Evolutionary conservation across 1,140 invertebrate genomes (phyloP), one percentile per base, ranked within the genome.

Genomic region (Tyrophagus putrescentiae): DNA sequence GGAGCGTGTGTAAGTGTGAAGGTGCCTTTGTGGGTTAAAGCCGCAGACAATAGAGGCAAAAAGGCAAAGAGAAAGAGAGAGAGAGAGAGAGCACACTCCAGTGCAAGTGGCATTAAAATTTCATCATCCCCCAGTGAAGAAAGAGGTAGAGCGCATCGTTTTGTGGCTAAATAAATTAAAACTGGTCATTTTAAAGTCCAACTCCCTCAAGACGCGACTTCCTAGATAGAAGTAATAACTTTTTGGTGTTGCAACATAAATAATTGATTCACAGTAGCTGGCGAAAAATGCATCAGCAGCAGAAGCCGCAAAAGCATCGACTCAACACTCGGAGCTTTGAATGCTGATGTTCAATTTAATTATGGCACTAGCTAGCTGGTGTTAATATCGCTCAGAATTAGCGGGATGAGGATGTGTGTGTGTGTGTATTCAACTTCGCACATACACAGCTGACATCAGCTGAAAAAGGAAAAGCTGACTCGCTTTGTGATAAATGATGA

Each of bases 181-280:
- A n/a, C n/a, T n/a, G n/a, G n/a, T n/a, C n/a, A n/a, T n/a, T n/a
- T n/a, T n/a, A n/a, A n/a, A n/a, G n/a, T n/a, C n/a, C n/a, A n/a
- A n/a, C n/a, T n/a, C n/a, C n/a, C n/a, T 39, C 36, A 21, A 39
- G 36, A 39, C 21, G 21, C 21, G 36, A 13, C 21, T 39, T 39
- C 13, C 36, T n/a, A n/a, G n/a, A n/a, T n/a, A n/a, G n/a, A n/a
- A 21, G 36, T 39, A 39, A 39, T 39, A 39, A 39, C 36, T 39
- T 39, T 39, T 39, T 21, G 7, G 45, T 7, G 18, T 48, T 48
- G 45, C 7, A 29, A n/a, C n/a, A 7, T 48, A 13, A 48, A 48
- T 48, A 48, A 48, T 48, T 48, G 45, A 48, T 48, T 39, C 13
- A 39, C 36, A 21, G 36, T 21, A 39, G 21, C 21, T 39, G 36